Evolutionary conservation across 1,140 invertebrate genomes (phyloP).

Genomic region (Apocrypta bakeri): DNA sequence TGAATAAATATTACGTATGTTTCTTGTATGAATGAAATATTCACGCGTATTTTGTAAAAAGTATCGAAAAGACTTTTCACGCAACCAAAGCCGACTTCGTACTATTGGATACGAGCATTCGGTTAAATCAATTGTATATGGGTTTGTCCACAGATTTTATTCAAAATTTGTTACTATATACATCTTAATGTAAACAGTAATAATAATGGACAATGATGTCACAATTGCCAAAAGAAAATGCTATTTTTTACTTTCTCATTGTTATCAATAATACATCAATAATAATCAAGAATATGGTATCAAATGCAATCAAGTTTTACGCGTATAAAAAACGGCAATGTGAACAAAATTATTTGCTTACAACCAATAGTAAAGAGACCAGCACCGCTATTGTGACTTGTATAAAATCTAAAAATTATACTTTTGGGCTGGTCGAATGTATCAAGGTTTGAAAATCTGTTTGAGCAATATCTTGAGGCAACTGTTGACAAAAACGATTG

Average conservation of each 20-base stretch:
- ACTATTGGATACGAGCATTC: background rate
- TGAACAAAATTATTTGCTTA: conserved; percentile 29
- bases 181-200: conserved; percentile 65
- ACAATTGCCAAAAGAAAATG: conserved; percentile 61
- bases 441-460: conserved; percentile 44
- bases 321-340: conserved; percentile 15
- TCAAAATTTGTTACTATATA: conserved; percentile 63
- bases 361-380: conserved; percentile 11
- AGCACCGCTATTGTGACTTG: conserved; percentile 12
- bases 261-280: conserved; percentile 10
- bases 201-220: conserved; percentile 64
- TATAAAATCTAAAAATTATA: conserved; percentile 2
- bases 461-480: conserved; percentile 60
- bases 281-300: too few species aligned
- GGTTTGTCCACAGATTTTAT: conserved; percentile 55
- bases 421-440: background rate
- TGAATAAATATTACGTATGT: conserved; percentile 8
- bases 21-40: conserved; percentile 33
- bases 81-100: conserved; percentile 27
- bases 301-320: conserved; percentile 1
- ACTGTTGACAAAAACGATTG: conserved; percentile 60
- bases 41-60: conserved; percentile 48
- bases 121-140: conserved; percentile 20
- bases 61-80: conserved; percentile 17
- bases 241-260: conserved; percentile 21